A percentile compares a stretch with the other conserved stretches of the same genome.
Evolutionary conservation across 1,140 invertebrate species (phyloP).

Genomic region (Spodoptera litura): DNA sequence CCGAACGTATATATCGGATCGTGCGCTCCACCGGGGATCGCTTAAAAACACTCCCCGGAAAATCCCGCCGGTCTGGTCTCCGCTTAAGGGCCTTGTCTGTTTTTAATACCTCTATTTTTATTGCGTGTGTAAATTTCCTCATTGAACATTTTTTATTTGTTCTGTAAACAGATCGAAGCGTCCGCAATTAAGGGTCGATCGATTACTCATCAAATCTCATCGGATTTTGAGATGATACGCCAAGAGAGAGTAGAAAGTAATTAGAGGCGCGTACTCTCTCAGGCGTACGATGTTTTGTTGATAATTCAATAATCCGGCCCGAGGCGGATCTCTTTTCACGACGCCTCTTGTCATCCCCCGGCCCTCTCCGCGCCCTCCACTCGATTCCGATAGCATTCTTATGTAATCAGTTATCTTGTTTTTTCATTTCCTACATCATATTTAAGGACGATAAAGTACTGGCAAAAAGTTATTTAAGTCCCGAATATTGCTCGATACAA

Average conservation of each 20-base stretch:
- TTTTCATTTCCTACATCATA: slow-evolving; percentile 76
- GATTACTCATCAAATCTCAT: slow-evolving; percentile 74
- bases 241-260: slow-evolving; percentile 76
- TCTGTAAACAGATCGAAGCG: slow-evolving; percentile 63
- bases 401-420: slow-evolving; percentile 80
- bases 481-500: slow-evolving; percentile 78
- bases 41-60: slow-evolving; percentile 80
- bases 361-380: slow-evolving; percentile 46
- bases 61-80: slow-evolving; percentile 58
- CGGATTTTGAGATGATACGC: slow-evolving; percentile 76
- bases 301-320: slow-evolving; percentile 83
- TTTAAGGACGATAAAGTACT: slow-evolving; percentile 71
- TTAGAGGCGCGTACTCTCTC: slow-evolving; percentile 77
- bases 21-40: slow-evolving; percentile 66
- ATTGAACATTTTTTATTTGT: slow-evolving; percentile 59
- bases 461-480: slow-evolving; percentile 75
- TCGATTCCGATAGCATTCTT: slow-evolving; percentile 73
- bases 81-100: slow-evolving; percentile 53
- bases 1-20: slow-evolving; percentile 78
- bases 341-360: slow-evolving; percentile 59
- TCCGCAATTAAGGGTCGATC: slow-evolving; percentile 73
- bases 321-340: slow-evolving; percentile 74
- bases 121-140: slow-evolving; percentile 56
- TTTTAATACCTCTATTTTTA: slow-evolving; percentile 62
- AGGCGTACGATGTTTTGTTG: slow-evolving; percentile 83